phyloP scores from a whole-genome alignment of 2,113 vertebrate species.

The Malurus melanocephalus region DNA sequence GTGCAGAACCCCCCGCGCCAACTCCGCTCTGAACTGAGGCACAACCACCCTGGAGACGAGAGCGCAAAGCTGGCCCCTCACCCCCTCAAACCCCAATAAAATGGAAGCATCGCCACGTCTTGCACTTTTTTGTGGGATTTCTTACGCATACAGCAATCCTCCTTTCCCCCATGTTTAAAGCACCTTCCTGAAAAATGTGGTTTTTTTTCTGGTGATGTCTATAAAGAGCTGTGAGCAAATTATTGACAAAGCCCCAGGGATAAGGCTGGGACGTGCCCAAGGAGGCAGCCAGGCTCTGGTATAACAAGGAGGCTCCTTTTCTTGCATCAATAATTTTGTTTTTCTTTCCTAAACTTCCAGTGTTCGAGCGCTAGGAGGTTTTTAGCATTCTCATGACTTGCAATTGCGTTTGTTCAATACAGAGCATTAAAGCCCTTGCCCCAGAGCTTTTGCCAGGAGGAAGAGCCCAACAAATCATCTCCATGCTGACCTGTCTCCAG shows the following conservation, averaged over 20 bases:
- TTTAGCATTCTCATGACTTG: neutral
- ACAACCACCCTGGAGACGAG: accelerated
- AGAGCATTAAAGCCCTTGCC: neutral
- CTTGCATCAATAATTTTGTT: neutral
- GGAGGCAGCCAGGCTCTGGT: neutral
- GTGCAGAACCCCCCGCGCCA: neutral
- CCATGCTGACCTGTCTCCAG: neutral
- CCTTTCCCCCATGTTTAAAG: neutral
- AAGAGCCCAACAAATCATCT: neutral
- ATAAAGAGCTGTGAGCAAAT: neutral
- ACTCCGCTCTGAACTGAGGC: neutral
- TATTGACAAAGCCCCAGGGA: neutral
- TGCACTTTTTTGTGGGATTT: neutral
- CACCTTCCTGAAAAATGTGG: neutral
- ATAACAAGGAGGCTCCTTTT: neutral
- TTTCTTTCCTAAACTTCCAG: neutral
- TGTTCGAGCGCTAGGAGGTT: neutral
- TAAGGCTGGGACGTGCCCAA: neutral
- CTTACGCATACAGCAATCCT: neutral
- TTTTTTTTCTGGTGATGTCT: neutral
- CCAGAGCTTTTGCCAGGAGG: neutral
- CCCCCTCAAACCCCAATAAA: constrained; percentile 26
- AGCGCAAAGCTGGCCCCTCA: neutral
- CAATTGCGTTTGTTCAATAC: neutral
- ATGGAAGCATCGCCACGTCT: neutral